phyloP scores from a whole-genome alignment of 2,113 vertebrate genomes.

The Xiphophorus maculatus region DNA sequence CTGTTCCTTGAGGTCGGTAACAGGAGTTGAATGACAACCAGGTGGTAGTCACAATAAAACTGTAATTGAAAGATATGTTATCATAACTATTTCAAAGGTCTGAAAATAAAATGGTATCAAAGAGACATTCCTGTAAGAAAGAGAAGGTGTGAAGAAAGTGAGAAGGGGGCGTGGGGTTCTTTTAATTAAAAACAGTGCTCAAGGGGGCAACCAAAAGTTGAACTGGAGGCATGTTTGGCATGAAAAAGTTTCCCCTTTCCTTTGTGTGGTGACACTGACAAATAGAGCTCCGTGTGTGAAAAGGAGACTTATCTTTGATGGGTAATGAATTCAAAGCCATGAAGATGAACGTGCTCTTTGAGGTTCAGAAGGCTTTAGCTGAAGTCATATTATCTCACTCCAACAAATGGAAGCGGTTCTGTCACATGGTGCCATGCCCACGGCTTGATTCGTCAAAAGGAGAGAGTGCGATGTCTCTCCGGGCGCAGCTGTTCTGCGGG shows the following conservation, averaged over 20 bases:
- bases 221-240: constrained; percentile 82
- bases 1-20: constrained; percentile 50
- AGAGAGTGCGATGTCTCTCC: constrained; percentile 44
- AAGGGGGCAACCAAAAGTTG: constrained; percentile 76
- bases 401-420: constrained; percentile 62
- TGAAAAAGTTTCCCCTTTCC: constrained; percentile 79
- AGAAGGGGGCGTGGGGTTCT: constrained; percentile 61
- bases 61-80: constrained; percentile 86
- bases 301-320: constrained; percentile 83
- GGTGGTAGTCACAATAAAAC: constrained; percentile 80
- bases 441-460: constrained; percentile 46
- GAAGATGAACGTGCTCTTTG: constrained; percentile 79
- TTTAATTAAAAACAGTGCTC: constrained; percentile 80
- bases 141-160: constrained; percentile 43
- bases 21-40: constrained; percentile 71
- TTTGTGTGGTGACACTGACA: constrained; percentile 83
- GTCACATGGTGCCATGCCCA: constrained; percentile 63
- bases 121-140: constrained; percentile 66
- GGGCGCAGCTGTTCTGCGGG: constrained; percentile 26
- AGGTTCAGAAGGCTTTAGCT: constrained; percentile 76
- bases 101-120: constrained; percentile 64
- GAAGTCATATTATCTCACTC: constrained; percentile 76
- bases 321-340: constrained; percentile 83
- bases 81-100: constrained; percentile 72
- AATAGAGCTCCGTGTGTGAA: constrained; percentile 77